Base-by-base conservation (phyloP, 2,888 invertebrate species). In the Heliconius ismenius region DNA sequence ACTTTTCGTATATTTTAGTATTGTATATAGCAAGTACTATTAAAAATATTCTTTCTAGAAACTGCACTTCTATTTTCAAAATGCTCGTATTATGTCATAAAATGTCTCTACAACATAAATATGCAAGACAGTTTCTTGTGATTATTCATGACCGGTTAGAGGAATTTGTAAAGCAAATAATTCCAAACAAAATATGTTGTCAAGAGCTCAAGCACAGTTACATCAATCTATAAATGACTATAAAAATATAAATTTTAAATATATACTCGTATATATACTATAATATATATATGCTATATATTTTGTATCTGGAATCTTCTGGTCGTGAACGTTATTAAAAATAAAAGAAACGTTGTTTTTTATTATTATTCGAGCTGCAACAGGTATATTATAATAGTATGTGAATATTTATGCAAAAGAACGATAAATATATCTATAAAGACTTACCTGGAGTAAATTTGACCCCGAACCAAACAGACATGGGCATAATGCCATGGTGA, bases 401-500 rank as follows among this genome's bases (percentile, higher is more conserved):
- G 36, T 65, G 64, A 36, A 65, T 65, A 21, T n/a, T 39, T 28
- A 21, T 21, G 21, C 11, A 24, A 36, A 13, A n/a, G 4, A n/a
- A 65, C 36, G 10, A 39, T 72, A 28, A 24, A 65, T 60, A 60
- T 36, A 24, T 26, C 21, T 18, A 2, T 10, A 62, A 39, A 9
- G 39, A 74, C 95, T 91, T 86, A 97, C 98, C 98, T 88, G 97
- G 97, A 1, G 97, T 97, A 90, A 97, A 98, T 90, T 97, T 97
- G 81, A 98, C 97, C 77, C 98, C 98, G 90, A 97, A 97, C 98
- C 98, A 98, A 76, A 98, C 98, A 13, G 98, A 98, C 90, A 98
- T 95, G 7, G 98, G 98, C 98, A 99, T 98, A 82, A 98, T 96
- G 68, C 98, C 98, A 87, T 99, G 98, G 90, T 99, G 98, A 84